Evolutionary conservation across 2,113 vertebrate species (phyloP), one percentile per base, ranked within the genome.

Genomic region (Mobula birostris): DNA sequence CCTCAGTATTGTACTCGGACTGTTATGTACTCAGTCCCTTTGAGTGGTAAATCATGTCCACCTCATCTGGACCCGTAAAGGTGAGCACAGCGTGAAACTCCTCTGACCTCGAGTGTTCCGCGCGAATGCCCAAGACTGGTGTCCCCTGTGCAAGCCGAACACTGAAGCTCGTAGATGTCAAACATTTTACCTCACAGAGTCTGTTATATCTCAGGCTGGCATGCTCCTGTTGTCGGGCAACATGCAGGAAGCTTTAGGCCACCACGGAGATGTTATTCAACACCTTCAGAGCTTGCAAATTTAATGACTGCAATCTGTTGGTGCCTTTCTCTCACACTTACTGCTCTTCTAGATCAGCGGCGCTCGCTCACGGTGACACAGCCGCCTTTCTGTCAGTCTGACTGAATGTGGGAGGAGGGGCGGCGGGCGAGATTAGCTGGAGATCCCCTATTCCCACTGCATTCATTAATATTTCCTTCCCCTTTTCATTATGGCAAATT

Each of bases 281-380:
- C 85, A 88, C 85, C 56, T 88, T 11, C 6, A 12, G 58, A n/a
- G 3, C 14, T 29, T 88, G 56, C 85, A n/a, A 63, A 63, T 61
- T 29, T 88, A 63, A 88, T 88, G 85, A 88, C 27, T 58, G 82
- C 58, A 87, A 87, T 87, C 56, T 87, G 82, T 58, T 61, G 56
- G 82, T 15, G 11, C 27, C 27, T 24, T n/a, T 9, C 8, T 58
- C 56, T 61, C 83, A 61, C 83, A 12, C 63, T 88, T 15, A 7
- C 27, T 15, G 6, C 4, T 29, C 3, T n/a, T n/a, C 58, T 0
- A 63, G 1, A 63, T 63, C 58, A 88, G 21, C 9, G 9, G n/a
- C n/a, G 2, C 32, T 79, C n/a, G 24, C 2, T 61, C 82, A 21
- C 82, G 11, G 36, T 12, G 3, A 40, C 56, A 27, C 82, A 8